Percentiles rank a stretch among this genome's conserved stretches.
Conservation (phyloP, 2,113 vertebrate species). For the Coracopsis vasa region DNA sequence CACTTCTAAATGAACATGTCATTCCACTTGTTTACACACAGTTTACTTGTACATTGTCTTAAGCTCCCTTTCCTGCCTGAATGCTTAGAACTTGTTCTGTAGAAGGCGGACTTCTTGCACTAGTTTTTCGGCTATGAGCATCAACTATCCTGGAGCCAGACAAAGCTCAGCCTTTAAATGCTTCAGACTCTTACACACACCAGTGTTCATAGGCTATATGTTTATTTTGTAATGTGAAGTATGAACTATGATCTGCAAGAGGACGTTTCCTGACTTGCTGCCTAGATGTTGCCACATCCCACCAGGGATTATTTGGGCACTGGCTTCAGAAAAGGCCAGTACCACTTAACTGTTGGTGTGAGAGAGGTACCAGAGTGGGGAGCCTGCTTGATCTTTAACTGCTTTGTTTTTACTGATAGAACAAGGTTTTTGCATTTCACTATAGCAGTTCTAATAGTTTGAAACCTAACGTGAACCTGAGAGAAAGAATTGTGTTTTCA, state of each 20-base stretch:
- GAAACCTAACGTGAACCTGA: not conserved
- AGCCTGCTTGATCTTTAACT: not conserved
- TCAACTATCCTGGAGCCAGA: not conserved
- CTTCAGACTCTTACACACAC: accelerated
- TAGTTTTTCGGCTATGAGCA: not conserved
- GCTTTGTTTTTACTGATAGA: not conserved
- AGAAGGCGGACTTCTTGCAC: not conserved
- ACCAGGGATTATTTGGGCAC: not conserved
- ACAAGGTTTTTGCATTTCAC: not conserved
- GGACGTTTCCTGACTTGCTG: not conserved
- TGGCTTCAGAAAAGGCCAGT: not conserved
- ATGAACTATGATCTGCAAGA: not conserved
- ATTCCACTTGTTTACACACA: not conserved
- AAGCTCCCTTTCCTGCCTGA: not conserved
- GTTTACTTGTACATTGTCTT: not conserved
- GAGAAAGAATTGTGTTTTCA: not conserved
- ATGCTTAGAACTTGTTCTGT: not conserved
- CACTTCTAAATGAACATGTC: accelerated
- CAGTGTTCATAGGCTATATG: not conserved
- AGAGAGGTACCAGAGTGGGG: not conserved
- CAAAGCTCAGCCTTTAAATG: not conserved
- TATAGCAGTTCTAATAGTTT: accelerated
- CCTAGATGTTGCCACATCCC: not conserved
- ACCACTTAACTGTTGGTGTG: not conserved
- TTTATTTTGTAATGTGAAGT: not conserved